Base-by-base conservation (phyloP, 2,113 vertebrate genomes). In the Microtus montanus region DNA sequence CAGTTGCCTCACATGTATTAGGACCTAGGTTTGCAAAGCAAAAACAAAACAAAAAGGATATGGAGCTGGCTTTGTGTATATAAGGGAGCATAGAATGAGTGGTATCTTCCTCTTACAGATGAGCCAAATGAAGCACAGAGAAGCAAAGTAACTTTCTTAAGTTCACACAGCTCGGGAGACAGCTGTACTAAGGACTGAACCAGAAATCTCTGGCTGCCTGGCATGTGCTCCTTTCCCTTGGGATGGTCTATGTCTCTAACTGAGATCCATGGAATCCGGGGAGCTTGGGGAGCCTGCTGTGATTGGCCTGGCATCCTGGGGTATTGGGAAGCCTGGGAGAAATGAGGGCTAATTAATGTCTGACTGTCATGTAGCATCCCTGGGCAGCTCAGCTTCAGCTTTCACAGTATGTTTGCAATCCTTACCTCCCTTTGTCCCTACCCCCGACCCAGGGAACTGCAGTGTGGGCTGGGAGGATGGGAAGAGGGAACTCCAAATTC, bases 321-420 rank as follows among this genome's bases (percentile, higher is more conserved):
- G 52, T 47, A 35, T 1, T 38, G 63, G 85, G 63, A 93, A 83
- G n/a, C 94, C 47, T 20, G 26, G 92, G 54, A 73, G 89, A 92
- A 38, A 63, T 2, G 66, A 97, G 24, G 49, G 74, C 83, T 92
- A 90, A 95, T 71, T 64, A 92, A 54, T 6, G 58, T 85, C 7
- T 73, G 80, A 58, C 33, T 0, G 10, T 54, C 77, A 82, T 0
- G 13, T 41, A 66, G 73, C 38, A 64, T 80, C n/a, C 77, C 90
- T 93, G 89, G 49, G 79, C 33, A 66, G 87, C 63, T 80, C 63
- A 26, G 30, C 49, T 61, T 87, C 10, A 77, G 87, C 63, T 93
- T 92, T 66, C 95, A 89, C 92, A 83, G 92, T 82, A 87, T 91
- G 90, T 90, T 80, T 10, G 13, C 12, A 17, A 47, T 94, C 64